These are phyloP conservation scores for Conops quadrifasciatus DNA, from an alignment of 2,888 invertebrate species.

Conservation along the genomic window DNA sequence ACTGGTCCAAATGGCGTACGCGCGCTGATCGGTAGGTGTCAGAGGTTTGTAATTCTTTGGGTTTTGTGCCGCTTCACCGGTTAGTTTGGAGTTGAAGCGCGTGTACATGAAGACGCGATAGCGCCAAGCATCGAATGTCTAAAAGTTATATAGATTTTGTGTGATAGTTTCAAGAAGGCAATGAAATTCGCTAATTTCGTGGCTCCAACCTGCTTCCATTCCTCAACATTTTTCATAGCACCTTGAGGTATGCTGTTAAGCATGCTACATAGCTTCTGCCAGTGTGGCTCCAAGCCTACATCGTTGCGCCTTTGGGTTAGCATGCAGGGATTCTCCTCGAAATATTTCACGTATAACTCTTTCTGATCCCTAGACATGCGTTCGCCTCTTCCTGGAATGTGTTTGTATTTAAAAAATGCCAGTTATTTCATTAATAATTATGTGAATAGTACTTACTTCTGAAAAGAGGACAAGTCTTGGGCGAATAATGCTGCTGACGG, in stretches of 20 bases:
- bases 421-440: constrained; percentile 39
- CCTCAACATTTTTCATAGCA: constrained; percentile 59
- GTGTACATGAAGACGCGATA: constrained; percentile 61
- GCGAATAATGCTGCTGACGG: constrained; percentile 11
- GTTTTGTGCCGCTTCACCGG: constrained; percentile 57
- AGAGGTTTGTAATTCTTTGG: constrained; percentile 59
- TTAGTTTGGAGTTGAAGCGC: constrained; percentile 59
- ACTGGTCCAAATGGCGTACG: constrained; percentile 61
- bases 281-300: constrained; percentile 55
- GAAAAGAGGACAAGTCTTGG: background rate
- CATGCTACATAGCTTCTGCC: constrained; percentile 56
- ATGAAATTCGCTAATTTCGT: background rate
- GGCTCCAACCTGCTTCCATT: constrained; percentile 55
- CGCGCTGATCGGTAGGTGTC: constrained; percentile 59
- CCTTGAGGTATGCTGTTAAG: constrained; percentile 60
- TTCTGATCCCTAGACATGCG: constrained; percentile 61
- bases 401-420: constrained; percentile 40
- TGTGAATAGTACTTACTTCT: background rate
- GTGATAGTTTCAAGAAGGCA: no score
- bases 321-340: constrained; percentile 61
- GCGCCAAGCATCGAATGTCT: constrained; percentile 60
- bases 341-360: constrained; percentile 59
- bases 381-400: constrained; percentile 55
- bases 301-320: constrained; percentile 58
- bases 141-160: constrained; percentile 7